Base-by-base conservation (phyloP, 2,888 invertebrate genomes). In the Pyrrhosoma nymphula region DNA sequence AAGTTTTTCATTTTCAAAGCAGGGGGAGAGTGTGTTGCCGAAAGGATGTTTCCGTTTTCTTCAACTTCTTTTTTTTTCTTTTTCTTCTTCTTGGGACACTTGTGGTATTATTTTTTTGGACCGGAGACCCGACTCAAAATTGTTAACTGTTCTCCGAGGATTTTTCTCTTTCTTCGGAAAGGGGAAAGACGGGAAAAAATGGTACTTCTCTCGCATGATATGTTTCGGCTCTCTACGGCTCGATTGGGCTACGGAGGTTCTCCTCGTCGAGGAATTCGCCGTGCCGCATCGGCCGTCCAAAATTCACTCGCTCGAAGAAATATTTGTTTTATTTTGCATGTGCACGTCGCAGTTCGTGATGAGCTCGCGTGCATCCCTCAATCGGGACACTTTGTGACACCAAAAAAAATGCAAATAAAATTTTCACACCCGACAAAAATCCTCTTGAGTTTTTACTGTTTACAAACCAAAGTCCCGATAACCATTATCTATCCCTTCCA, bases 361-460 rank as follows among this genome's bases (percentile, higher is more conserved):
- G 69, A 82, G 82, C 82, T 35, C 30, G 82, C 35, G 82, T 35
- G 16, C 26, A 26, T 12, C 23, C n/a, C 23, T 8, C 14, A 35
- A 82, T 18, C 12, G 82, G 82, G 82, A 82, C n/a, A 47, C 35
- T 18, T 82, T 82, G 82, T 82, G 82, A 82, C 82, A 35, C 82
- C 30, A 14, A 82, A 82, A 82, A 30, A 82, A 82, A 82, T 35
- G 82, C 82, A 82, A 82, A 82, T 82, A 82, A 82, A 82, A 82
- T 82, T 82, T 82, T 82, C 82, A 82, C 82, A 82, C 82, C 82
- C 82, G 2, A 47, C 47, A 82, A 23, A 82, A 35, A 75, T n/a
- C 18, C 63, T 26, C 82, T 14, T 82, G 35, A 35, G 35, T 82
- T 82, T 60, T 82, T 82, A 16, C n/a, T 35, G 14, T 82, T 35